Evolutionary conservation across 1,140 invertebrate species (phyloP).

Genomic region (Aphaenogaster rudis): DNA sequence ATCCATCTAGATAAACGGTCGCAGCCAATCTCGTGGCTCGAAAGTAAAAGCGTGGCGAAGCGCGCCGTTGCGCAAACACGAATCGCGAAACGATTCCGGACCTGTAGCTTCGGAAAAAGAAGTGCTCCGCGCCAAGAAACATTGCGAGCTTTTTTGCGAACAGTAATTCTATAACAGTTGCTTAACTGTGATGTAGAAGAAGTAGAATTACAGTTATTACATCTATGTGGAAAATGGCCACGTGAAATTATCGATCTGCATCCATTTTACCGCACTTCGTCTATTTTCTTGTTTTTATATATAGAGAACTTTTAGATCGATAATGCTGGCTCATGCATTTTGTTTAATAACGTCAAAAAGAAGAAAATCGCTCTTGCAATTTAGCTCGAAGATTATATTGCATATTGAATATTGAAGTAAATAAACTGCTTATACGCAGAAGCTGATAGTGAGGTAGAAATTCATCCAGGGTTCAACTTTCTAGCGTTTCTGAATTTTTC

Average conservation of each 20-base stretch:
- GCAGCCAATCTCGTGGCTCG: constrained; percentile 57
- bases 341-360: background rate
- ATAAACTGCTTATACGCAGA: background rate
- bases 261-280: background rate
- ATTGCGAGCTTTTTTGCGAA: constrained; percentile 12
- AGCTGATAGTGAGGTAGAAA: constrained; percentile 54
- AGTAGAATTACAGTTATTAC: background rate
- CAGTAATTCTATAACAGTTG: constrained; percentile 15
- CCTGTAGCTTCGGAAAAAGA: background rate
- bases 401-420: constrained; percentile 14
- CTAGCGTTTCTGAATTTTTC: constrained; percentile 64
- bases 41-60: constrained; percentile 80
- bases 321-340: background rate
- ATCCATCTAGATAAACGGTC: constrained; percentile 63
- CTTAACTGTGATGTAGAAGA: background rate
- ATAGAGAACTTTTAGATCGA: background rate
- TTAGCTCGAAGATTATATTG: background rate
- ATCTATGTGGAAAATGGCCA: background rate
- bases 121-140: background rate
- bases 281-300: background rate
- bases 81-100: constrained; percentile 57
- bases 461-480: constrained; percentile 60
- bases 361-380: background rate
- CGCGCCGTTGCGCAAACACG: constrained; percentile 67
- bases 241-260: constrained; percentile 9